A percentile compares a stretch with the other conserved stretches of the same genome.
These are phyloP conservation scores for Saccopteryx bilineata DNA, from an alignment of 2,113 vertebrate species.

Conservation along the genomic window DNA sequence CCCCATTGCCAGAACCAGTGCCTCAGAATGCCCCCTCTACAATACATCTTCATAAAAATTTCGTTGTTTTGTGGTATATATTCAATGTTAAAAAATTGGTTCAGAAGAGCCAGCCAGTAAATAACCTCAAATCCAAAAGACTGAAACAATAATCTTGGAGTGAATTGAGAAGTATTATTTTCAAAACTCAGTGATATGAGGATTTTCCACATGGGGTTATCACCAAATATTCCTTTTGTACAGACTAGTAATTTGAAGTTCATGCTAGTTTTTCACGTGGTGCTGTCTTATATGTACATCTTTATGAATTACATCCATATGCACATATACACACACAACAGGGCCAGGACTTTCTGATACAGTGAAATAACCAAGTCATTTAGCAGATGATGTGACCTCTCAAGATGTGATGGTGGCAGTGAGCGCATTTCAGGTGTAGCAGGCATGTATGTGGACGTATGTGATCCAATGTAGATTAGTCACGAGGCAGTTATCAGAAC, in stretches of 20 bases:
- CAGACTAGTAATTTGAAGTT: not conserved
- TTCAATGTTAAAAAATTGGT: not conserved
- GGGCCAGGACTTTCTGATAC: not conserved
- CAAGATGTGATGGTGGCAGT: not conserved
- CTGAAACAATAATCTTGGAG: not conserved
- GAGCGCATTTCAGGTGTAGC: not conserved
- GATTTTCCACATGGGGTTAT: not conserved
- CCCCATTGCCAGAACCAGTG: not conserved
- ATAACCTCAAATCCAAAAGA: not conserved
- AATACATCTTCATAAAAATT: not conserved
- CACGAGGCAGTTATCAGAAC: too few species aligned
- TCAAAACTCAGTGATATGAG: not conserved
- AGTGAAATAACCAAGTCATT: not conserved
- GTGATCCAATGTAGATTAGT: not conserved
- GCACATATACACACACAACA: fast-evolving
- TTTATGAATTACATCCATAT: not conserved
- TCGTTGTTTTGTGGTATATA: not conserved
- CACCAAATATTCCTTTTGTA: not conserved
- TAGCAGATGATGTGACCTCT: not conserved
- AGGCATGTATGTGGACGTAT: not conserved
- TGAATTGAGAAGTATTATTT: not conserved
- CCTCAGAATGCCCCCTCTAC: too few species aligned
- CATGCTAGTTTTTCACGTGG: too few species aligned
- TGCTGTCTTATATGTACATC: not conserved
- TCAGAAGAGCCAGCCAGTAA: not conserved